Evolutionary conservation across 1,140 invertebrate genomes (phyloP), one percentile per base, ranked within the genome.

Genomic region (Megalonaias nervosa): DNA sequence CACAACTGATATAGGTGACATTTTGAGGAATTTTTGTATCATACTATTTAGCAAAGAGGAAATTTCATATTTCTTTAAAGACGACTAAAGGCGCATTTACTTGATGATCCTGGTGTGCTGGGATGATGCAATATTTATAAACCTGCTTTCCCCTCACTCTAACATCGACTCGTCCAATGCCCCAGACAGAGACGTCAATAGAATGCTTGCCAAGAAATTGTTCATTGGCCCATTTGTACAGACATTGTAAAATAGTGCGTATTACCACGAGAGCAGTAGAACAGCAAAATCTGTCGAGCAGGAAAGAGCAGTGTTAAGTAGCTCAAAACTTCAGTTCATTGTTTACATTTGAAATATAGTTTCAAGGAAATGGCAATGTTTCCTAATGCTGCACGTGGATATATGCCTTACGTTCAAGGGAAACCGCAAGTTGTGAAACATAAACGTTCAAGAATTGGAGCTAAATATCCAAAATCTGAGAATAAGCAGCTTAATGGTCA

Each of bases 301-400:
- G 62, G 48, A 2, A 58, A 69, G 72, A 74, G 64, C 48, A 38
- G 61, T 13, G 14, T 13, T 56, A 17, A 69, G 14, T 69, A 56
- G 55, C 55, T 26, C 31, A 1, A 71, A 38, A 62, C 19, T 14
- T 23, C 38, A 61, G 6, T 48, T 5, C 38, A 48, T 4, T 48
- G 38, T 48, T 48, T 48, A 48, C 38, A 48, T 48, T 75, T 71
- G 71, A 64, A 26, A 67, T 61, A 57, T 65, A 38, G n/a, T 58
- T 48, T 31, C 26, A 65, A 31, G 15, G 69, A 55, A 21, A 87
- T 87, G 86, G 87, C 87, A 68, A 89, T 89, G 88, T 89, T 88
- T 82, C 88, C 88, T 5, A 89, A 89, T 74, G 88, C 88, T 67
- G 83, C 87, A 60, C 83, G 82, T 81, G 88, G 88, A 72, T 87